Percentiles rank a stretch among this genome's conserved stretches.
These are phyloP conservation scores for Stratiomys singularior DNA, from an alignment of 2,888 invertebrate species.

Conservation along the genomic window DNA sequence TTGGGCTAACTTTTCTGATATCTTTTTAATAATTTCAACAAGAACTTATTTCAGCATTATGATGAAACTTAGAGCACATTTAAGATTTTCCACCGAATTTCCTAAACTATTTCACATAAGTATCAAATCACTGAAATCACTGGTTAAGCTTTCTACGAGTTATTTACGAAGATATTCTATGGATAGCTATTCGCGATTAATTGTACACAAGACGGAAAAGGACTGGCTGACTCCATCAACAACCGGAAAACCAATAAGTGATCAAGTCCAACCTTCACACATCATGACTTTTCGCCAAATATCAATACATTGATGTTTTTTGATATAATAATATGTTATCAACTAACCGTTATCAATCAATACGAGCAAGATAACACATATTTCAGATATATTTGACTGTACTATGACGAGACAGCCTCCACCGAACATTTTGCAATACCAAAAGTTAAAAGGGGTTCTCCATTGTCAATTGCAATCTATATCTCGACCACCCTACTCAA, in stretches of 20 bases:
- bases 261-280: constrained; percentile 16
- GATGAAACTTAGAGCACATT: too few relatives aligned
- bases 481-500: neutral
- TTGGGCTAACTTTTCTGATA: too few relatives aligned
- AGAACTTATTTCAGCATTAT: too few relatives aligned
- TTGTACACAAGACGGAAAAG: neutral
- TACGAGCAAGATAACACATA: constrained; percentile 31
- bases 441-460: neutral
- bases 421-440: neutral
- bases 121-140: too few relatives aligned
- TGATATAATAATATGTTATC: constrained; percentile 35
- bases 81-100: too few relatives aligned
- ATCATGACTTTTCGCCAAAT: constrained; percentile 10
- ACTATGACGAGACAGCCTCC: neutral
- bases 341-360: constrained; percentile 41
- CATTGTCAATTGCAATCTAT: too few relatives aligned
- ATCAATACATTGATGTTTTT: constrained; percentile 27
- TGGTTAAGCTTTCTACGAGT: too few relatives aligned
- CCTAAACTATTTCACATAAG: too few relatives aligned
- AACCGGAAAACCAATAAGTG: constrained; percentile 19
- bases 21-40: too few relatives aligned
- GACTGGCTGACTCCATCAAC: constrained; percentile 4
- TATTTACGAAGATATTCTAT: too few relatives aligned
- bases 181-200: too few relatives aligned
- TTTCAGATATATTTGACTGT: neutral